These are phyloP conservation scores for Scleropages formosus DNA, from an alignment of 2,797 vertebrate genomes.

Conservation along the genomic window DNA sequence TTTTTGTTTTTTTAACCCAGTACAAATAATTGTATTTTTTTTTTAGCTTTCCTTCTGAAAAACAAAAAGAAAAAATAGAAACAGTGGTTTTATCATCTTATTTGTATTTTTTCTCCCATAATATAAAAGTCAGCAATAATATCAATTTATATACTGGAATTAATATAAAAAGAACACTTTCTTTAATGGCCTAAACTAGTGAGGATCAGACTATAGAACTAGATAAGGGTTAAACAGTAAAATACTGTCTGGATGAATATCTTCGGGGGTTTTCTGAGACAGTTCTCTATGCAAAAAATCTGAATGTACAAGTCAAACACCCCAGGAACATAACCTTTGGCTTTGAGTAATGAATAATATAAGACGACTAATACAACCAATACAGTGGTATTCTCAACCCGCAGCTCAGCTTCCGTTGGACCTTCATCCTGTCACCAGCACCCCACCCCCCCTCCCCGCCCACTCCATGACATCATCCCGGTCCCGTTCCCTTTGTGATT, in stretches of 20 bases:
- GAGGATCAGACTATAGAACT: conserved; percentile 54
- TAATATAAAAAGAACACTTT: conserved; percentile 90
- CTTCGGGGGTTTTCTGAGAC: conserved; percentile 63
- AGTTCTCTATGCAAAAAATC: conserved; percentile 68
- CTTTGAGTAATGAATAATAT: conserved; percentile 80
- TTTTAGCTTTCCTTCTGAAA: conserved; percentile 65
- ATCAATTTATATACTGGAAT: conserved; percentile 92
- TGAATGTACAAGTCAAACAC: conserved; percentile 70
- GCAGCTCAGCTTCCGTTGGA: conserved; percentile 5
- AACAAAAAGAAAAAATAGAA: conserved; percentile 78
- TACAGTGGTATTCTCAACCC: conserved; percentile 71
- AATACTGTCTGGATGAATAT: conserved; percentile 76
- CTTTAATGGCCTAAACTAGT: conserved; percentile 76
- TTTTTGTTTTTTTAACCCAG: conserved; percentile 57
- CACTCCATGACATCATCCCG: conserved; percentile 54
- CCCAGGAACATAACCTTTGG: conserved; percentile 85
- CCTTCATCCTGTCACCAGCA: conserved; percentile 25
- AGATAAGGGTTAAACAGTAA: conserved; percentile 78
- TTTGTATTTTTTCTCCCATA: conserved; percentile 75
- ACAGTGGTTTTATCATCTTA: conserved; percentile 79
- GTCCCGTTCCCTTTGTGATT: conserved; percentile 35
- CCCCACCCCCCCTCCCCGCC: conserved; percentile 34
- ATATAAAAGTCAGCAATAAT: conserved; percentile 96
- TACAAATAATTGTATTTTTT: conserved; percentile 86
- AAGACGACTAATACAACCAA: conserved; percentile 70